Base-by-base conservation (phyloP, 2,888 invertebrate genomes). In the Chrysotoxum bicinctum region DNA sequence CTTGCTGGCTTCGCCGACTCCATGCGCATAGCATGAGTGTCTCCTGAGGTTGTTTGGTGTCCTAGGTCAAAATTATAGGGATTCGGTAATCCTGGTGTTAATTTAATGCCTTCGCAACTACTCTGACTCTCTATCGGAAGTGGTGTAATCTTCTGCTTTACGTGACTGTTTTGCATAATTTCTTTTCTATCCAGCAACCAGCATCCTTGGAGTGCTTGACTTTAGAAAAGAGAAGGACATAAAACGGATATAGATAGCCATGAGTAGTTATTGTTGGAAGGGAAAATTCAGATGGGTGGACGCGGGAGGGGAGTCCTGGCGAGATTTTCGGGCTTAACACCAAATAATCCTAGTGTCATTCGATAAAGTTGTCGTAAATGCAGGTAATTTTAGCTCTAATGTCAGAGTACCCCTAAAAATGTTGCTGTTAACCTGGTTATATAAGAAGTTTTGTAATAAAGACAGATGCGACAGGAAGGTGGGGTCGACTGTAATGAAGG, bases 121-220 rank as follows among this genome's bases (percentile, higher is more conserved):
- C 77, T 77, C 69, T 69, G 10, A 16, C 64, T 66, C 82, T 72
- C 76, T 70, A 74, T 81, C 77, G 81, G 81, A 81, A 86, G 73
- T 74, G 73, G 73, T 86, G 85, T 86, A 81, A 86, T 86, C 85
- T 77, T 81, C 69, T 60, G 77, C 72, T 70, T 81, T 86, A 86
- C 85, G 85, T 86, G 85, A 86, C 85, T 86, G 85, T 74, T 86
- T 86, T 86, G 81, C 81, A 86, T 86, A 86, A 86, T 77, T 81
- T 81, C 60, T 77, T 66, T 48, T 66, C 40, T 37, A 32, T 26
- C 35, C 58, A 58, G 35, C 8, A 35, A 35, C 30, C 32, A 45
- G 50, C 50, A 50, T 50, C 50, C 19, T 26, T 32, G 16, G 62
- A 21, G 8, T 66, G 16, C 45, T 37, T 64, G 37, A 43, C 48